Evolutionary conservation across 2,113 vertebrate species (phyloP).

Genomic region (Oxygymnocypris stewartii): DNA sequence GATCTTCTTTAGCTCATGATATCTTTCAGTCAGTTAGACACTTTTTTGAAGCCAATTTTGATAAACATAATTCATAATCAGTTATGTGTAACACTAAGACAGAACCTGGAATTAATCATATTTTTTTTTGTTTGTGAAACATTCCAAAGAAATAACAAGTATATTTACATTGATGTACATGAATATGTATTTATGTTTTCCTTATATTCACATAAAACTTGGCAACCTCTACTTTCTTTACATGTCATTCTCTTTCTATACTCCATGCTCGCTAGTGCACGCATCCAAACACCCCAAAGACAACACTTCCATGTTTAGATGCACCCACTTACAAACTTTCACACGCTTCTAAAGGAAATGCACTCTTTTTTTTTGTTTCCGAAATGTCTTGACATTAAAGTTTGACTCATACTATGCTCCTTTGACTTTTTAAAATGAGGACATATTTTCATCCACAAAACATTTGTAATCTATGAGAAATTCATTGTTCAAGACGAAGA

Average conservation of each 20-base stretch:
- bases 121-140: neutral
- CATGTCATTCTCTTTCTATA: slow-evolving; percentile 55
- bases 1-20: neutral
- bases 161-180: slow-evolving; percentile 51
- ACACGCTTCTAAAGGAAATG: neutral
- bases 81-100: slow-evolving; percentile 28
- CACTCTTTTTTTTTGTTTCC: slow-evolving; percentile 10
- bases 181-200: slow-evolving; percentile 43
- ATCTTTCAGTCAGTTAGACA: neutral
- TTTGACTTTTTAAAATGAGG: neutral
- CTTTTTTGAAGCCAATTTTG: neutral
- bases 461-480: slow-evolving; percentile 9
- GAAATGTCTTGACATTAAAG: neutral
- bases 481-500: neutral
- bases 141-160: slow-evolving; percentile 33
- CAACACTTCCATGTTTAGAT: neutral
- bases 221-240: slow-evolving; percentile 35
- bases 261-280: slow-evolving; percentile 57
- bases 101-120: slow-evolving; percentile 4
- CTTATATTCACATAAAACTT: slow-evolving; percentile 24
- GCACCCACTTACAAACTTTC: neutral
- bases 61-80: slow-evolving; percentile 7
- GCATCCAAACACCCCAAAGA: slow-evolving; percentile 30
- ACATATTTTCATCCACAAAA: slow-evolving; percentile 34
- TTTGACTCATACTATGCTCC: neutral